Evolutionary conservation across 2,113 vertebrate species (phyloP), one percentile per base, ranked within the genome.

Genomic region (Semicossyphus pulcher): DNA sequence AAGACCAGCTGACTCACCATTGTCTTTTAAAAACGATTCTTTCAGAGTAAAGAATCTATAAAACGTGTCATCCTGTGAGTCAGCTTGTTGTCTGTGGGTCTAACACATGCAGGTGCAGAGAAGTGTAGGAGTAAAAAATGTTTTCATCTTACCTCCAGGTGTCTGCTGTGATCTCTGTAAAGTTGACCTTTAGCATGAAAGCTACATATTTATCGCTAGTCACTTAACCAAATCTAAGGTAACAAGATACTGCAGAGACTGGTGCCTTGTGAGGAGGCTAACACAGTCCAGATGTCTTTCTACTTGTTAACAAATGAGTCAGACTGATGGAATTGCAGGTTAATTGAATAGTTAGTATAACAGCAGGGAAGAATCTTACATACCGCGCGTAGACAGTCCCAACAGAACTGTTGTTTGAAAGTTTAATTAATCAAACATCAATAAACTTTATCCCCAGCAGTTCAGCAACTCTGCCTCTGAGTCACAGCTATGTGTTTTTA

Each of bases 401-500:
- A 57, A 25, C 25, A 53, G 48, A 72, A 47, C 76, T 59, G n/a
- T 28, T 56, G 23, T 47, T 48, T 45, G 14, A 39, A 71, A n/a
- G 23, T 58, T 44, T 28, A 78, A 77, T 72, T 47, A 63, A 61
- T 67, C 45, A 70, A 41, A 45, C 20, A 47, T 68, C 49, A 26
- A 59, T 67, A 62, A 21, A 14, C 10, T 54, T 0, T 47, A 14
- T 54, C 65, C 25, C 49, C 78, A 0, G 10, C 23, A n/a, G 49
- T 26, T 41, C 28, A 44, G 2, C 21, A 47, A 4, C 25, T 47
- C 36, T n/a, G 14, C 20, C 20, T 61, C 14, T 45, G 36, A 36
- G 18, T 77, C 20, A 25, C 28, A 23, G 31, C 56, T 51, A 29
- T 37, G 1, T 16, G 3, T 36, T n/a, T 1, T 36, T 44, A n/a